Conservation (phyloP, 2,113 vertebrate species). For the Piaya cayana region DNA sequence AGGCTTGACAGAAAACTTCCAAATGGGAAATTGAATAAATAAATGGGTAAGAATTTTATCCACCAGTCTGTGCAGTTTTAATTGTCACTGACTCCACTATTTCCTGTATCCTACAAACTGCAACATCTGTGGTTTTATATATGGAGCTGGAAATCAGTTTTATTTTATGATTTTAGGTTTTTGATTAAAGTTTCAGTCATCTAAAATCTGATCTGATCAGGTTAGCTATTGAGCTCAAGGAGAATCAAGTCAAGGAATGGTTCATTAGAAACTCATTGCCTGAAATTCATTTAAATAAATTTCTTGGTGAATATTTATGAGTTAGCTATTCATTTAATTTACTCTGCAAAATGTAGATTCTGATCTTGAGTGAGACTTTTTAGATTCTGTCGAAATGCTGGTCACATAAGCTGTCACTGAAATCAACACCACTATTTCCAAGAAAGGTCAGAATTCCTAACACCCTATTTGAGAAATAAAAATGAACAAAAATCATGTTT, state of each 20-base stretch:
- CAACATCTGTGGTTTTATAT: not conserved
- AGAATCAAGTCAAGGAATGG: not conserved
- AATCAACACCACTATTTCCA: not conserved
- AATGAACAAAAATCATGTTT: not conserved
- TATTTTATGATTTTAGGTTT: not conserved
- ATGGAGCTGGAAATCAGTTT: not conserved
- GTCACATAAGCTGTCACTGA: not conserved
- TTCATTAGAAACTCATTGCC: not conserved
- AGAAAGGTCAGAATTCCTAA: not conserved
- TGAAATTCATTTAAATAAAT: not conserved
- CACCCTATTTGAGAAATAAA: not conserved
- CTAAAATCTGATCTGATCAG: not conserved
- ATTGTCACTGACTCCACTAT: not conserved
- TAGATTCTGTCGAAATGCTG: not conserved
- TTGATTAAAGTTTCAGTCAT: not conserved
- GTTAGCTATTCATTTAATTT: not conserved
- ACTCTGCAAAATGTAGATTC: not conserved
- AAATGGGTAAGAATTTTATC: not conserved
- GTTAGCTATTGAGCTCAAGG: not conserved
- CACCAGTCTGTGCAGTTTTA: not conserved
- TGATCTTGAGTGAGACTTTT: not conserved
- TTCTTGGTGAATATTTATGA: accelerated
- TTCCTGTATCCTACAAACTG: not conserved
- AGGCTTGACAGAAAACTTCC: not conserved
- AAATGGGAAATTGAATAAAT: not conserved